phyloP scores from a whole-genome alignment of 2,888 invertebrate species.

The Synergus laeviventris region DNA sequence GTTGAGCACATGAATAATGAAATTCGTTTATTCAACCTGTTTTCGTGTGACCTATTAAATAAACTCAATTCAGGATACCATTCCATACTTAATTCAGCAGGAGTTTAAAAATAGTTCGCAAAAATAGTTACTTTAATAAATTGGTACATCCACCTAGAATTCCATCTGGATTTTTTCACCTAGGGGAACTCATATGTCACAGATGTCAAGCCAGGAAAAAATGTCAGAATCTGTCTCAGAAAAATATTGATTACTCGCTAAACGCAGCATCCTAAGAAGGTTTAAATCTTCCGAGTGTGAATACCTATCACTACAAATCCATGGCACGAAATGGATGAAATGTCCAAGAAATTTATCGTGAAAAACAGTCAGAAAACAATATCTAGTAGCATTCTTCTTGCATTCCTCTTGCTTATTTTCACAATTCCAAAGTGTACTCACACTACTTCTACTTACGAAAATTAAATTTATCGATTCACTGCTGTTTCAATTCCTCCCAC shows the following conservation, averaged over 20 bases:
- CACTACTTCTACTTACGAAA: conserved; percentile 3
- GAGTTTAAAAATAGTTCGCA: not conserved
- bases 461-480: conserved; percentile 12
- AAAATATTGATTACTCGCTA: conserved; percentile 28
- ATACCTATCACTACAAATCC: conserved; percentile 29
- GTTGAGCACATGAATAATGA: conserved; percentile 18
- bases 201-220: not conserved
- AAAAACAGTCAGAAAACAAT: conserved; percentile 17
- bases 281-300: conserved; percentile 35
- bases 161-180: not conserved
- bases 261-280: conserved; percentile 9
- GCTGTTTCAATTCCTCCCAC: not conserved
- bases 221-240: conserved; percentile 12
- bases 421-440: conserved; percentile 3
- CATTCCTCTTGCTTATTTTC: not conserved
- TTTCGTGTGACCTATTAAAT: conserved; percentile 30
- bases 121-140: not conserved
- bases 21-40: conserved; percentile 30
- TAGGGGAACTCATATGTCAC: not conserved
- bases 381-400: conserved; percentile 11
- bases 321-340: conserved; percentile 34
- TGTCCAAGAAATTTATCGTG: conserved; percentile 32
- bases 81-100: not conserved
- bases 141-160: not conserved
- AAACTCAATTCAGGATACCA: not conserved